phyloP scores from a whole-genome alignment of 1,140 invertebrate genomes.

The Chelonus insularis region DNA sequence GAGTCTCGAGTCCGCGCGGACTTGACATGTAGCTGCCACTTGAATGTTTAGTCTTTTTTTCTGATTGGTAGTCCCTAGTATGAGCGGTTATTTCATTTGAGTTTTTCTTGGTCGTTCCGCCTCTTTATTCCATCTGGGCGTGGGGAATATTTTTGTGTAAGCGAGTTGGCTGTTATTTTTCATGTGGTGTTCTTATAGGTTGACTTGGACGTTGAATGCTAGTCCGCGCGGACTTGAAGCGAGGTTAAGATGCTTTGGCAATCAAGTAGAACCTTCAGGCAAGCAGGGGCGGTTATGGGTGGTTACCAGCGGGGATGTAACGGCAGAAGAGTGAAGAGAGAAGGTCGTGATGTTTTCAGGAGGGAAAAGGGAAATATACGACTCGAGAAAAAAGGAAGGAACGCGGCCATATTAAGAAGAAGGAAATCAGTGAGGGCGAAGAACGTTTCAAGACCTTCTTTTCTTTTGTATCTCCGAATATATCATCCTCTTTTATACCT shows the following conservation, averaged over 20 bases:
- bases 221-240: conserved; percentile 32
- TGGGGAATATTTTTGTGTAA: conserved; percentile 38
- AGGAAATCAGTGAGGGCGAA: conserved; percentile 59
- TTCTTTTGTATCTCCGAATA: conserved; percentile 19
- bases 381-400: conserved; percentile 36
- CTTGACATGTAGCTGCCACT: conserved; percentile 33
- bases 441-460: conserved; percentile 35
- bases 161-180: conserved; percentile 38
- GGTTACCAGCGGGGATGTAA: conserved; percentile 46
- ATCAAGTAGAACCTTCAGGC: conserved; percentile 61
- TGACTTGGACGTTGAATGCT: conserved; percentile 35
- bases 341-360: conserved; percentile 22
- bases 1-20: conserved; percentile 50
- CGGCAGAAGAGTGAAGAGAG: conserved; percentile 28
- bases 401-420: conserved; percentile 59
- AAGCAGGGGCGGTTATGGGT: conserved; percentile 58
- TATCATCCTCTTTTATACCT: conserved; percentile 7
- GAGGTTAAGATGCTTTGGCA: conserved; percentile 60
- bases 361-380: conserved; percentile 8
- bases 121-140: conserved; percentile 51
- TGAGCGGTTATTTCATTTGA: conserved; percentile 39
- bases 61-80: conserved; percentile 35
- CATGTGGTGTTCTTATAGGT: conserved; percentile 40
- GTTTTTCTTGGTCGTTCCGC: conserved; percentile 46
- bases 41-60: conserved; percentile 9